A percentile compares a stretch with the other conserved stretches of the same genome.
These are phyloP conservation scores for Aspidiotus destructor DNA, from an alignment of 2,888 invertebrate genomes.

Conservation along the genomic window DNA sequence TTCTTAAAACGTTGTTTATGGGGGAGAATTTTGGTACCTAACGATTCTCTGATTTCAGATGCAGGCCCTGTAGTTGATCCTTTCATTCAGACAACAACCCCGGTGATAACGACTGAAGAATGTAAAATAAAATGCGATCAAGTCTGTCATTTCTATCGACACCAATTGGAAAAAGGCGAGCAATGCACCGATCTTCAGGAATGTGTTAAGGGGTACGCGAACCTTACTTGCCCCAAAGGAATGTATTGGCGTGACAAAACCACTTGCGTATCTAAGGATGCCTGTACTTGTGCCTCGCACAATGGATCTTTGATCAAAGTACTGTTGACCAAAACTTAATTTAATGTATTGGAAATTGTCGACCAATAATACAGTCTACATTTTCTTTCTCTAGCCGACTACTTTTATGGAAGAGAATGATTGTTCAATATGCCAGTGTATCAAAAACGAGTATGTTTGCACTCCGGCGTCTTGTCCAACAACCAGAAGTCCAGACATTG, in stretches of 20 bases:
- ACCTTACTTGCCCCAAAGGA: slow-evolving; percentile 48
- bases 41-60: not conserved
- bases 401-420: slow-evolving; percentile 51
- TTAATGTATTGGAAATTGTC: slow-evolving; percentile 8
- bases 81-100: not conserved
- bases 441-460: slow-evolving; percentile 65
- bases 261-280: slow-evolving; percentile 60
- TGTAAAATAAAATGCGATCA: slow-evolving; percentile 65
- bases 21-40: not conserved
- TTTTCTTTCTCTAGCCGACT: slow-evolving; percentile 52
- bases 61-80: not conserved
- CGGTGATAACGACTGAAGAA: not conserved
- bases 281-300: slow-evolving; percentile 65
- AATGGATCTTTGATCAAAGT: slow-evolving; percentile 46
- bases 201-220: slow-evolving; percentile 42
- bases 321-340: not conserved
- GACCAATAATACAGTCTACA: not conserved
- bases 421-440: slow-evolving; percentile 68
- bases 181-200: slow-evolving; percentile 39
- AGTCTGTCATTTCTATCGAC: slow-evolving; percentile 58
- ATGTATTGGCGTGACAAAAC: slow-evolving; percentile 60
- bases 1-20: not conserved
- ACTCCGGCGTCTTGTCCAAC: slow-evolving; percentile 37
- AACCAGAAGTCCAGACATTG: slow-evolving; percentile 7
- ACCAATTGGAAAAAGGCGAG: slow-evolving; percentile 40